A percentile compares a stretch with the other conserved stretches of the same genome.
phyloP scores from a whole-genome alignment of 2,113 vertebrate genomes.

The Cyrtonyx montezumae region DNA sequence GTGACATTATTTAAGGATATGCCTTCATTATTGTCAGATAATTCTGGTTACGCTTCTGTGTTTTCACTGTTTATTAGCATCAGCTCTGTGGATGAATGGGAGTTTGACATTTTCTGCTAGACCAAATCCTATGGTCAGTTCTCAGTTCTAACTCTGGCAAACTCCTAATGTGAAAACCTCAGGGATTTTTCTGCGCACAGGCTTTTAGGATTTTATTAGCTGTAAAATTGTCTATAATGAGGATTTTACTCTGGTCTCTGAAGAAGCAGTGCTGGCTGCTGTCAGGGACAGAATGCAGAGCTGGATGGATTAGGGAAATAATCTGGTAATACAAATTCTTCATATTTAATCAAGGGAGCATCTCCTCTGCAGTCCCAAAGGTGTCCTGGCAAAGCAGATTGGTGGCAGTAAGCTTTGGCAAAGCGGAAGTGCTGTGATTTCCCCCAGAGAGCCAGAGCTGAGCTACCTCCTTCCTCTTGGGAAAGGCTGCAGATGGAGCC shows the following conservation, averaged over 20 bases:
- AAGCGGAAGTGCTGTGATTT: not conserved
- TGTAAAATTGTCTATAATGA: slow-evolving; percentile 34
- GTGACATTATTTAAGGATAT: not conserved
- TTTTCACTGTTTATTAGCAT: slow-evolving; percentile 3
- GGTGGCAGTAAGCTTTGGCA: not conserved
- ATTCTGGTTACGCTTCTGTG: not conserved
- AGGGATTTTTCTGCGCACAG: slow-evolving; percentile 6
- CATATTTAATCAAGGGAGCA: slow-evolving; percentile 44
- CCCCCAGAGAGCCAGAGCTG: slow-evolving; percentile 1
- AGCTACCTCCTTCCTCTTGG: not conserved
- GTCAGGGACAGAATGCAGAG: not conserved
- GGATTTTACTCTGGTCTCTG: slow-evolving; percentile 2
- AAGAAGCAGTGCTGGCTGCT: slow-evolving; percentile 27
- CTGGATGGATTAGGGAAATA: not conserved
- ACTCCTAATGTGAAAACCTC: not conserved
- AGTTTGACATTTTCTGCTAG: not conserved
- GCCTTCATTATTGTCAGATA: not conserved
- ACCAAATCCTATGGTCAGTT: not conserved
- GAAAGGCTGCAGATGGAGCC: slow-evolving; percentile 17
- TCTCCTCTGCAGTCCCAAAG: slow-evolving; percentile 26
- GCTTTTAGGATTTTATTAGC: slow-evolving; percentile 18
- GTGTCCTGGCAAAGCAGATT: slow-evolving; percentile 36
- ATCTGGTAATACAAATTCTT: slow-evolving; percentile 43
- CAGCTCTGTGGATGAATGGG: not conserved
- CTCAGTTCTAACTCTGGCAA: not conserved